These are phyloP conservation scores for Leptatherina wallacei DNA, from an alignment of 2,797 vertebrate species.

Conservation along the genomic window DNA sequence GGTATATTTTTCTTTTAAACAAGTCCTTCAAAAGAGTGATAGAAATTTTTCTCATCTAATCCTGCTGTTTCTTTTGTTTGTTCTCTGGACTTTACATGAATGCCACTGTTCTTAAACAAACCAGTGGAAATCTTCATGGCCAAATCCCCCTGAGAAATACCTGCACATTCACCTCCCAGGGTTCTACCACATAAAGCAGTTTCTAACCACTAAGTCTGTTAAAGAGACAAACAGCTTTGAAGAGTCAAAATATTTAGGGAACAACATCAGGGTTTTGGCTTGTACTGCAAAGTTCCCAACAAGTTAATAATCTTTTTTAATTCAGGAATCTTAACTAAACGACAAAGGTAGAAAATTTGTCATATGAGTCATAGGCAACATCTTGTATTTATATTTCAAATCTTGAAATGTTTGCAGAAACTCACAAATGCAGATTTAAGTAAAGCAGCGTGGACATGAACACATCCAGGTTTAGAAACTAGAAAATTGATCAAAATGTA, in stretches of 20 bases:
- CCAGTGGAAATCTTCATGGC: neutral
- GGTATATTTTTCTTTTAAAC: constrained; percentile 49
- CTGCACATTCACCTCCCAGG: constrained; percentile 47
- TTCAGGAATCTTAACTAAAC: constrained; percentile 7
- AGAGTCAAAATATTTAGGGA: constrained; percentile 23
- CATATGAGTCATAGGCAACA: constrained; percentile 18
- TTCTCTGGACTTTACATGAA: constrained; percentile 19
- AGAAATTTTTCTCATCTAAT: constrained; percentile 29
- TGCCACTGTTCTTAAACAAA: constrained; percentile 23
- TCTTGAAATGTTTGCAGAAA: constrained; percentile 30
- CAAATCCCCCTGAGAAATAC: constrained; percentile 52
- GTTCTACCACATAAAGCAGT: constrained; percentile 30
- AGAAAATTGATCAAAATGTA: neutral
- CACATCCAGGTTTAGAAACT: neutral
- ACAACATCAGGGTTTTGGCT: constrained; percentile 18
- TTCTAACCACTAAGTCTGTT: constrained; percentile 27
- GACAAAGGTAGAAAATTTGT: neutral
- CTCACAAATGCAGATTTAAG: constrained; percentile 8
- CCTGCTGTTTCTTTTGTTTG: constrained; percentile 13
- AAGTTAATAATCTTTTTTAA: constrained; percentile 31
- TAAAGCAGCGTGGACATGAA: constrained; percentile 3
- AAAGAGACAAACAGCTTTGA: constrained; percentile 24
- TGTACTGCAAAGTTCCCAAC: constrained; percentile 18
- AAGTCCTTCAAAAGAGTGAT: constrained; percentile 46
- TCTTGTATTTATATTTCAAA: constrained; percentile 36